Evolutionary conservation across 2,888 invertebrate species (phyloP).

Genomic region (Stegana nigrithorax): DNA sequence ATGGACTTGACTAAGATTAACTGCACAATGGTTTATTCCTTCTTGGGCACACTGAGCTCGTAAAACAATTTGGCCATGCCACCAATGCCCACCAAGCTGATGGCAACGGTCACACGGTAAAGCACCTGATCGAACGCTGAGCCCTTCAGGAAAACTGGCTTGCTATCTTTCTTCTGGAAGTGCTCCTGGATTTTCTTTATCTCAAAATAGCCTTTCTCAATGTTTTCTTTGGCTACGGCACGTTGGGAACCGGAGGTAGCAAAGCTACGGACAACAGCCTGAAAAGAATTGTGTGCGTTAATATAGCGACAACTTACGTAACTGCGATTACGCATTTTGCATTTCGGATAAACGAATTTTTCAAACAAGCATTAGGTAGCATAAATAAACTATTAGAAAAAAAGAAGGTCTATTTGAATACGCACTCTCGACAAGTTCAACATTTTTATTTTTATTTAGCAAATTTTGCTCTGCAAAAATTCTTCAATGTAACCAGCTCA

Average conservation of each 20-base stretch:
- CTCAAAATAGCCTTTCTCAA: constrained; percentile 62
- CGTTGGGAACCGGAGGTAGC: constrained; percentile 51
- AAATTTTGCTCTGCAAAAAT: constrained; percentile 32
- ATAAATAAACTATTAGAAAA: neutral
- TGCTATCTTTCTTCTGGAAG: constrained; percentile 68
- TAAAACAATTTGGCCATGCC: constrained; percentile 61
- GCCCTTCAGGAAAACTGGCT: constrained; percentile 71
- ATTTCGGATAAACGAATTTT: neutral
- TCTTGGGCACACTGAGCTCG: constrained; percentile 61
- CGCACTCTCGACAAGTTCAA: constrained; percentile 66
- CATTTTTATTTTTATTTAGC: constrained; percentile 52
- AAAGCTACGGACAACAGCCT: constrained; percentile 65
- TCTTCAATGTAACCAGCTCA: too few species aligned
- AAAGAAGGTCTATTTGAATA: constrained; percentile 3
- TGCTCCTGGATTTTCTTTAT: constrained; percentile 51
- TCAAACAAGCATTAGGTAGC: neutral
- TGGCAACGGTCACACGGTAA: constrained; percentile 65
- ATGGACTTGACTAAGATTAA: constrained; percentile 17
- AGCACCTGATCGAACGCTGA: constrained; percentile 69
- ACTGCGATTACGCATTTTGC: constrained; percentile 25
- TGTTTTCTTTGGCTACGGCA: constrained; percentile 48
- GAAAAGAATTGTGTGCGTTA: constrained; percentile 31
- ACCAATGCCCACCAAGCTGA: constrained; percentile 64
- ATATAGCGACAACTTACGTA: constrained; percentile 58
- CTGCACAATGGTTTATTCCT: constrained; percentile 37